Base-by-base conservation (phyloP, 2,113 vertebrate species). In the Rhea pennata region DNA sequence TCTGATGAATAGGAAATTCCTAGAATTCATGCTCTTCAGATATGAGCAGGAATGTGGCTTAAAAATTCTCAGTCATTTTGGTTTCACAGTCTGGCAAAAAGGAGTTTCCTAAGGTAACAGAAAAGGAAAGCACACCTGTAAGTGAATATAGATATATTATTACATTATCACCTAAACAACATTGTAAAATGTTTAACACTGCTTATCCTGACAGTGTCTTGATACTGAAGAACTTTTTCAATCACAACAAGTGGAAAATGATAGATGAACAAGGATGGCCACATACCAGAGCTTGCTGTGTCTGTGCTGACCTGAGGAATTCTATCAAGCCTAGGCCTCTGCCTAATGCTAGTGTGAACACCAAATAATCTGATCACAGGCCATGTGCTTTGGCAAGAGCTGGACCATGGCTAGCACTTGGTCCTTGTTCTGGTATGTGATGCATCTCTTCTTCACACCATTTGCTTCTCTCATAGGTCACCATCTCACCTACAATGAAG, bases 1-100 rank as follows among this genome's bases (percentile, higher is more conserved):
- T 77, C 90, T 96, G 64, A 40, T 17, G 75, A 76, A 76, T 93
- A 95, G 95, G 95, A 97, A 97, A 98, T 97, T 96, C 95, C 93
- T 96, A 36, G 58, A 87, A 96, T 97, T 98, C 95, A 93, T 91
- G 90, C 54, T 88, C 85, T 85, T 84, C 88, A 2, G 42, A 88
- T 82, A 64, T 0, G 0, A 92, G 40, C 10, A 85, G 65, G 80
- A 96, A 95, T 59, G 82, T 29, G 70, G 56, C 74, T 96, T 93
- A 89, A 87, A 94, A 92, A 93, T 78, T 84, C 84, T 61, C 70
- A 73, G 58, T 56, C 65, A 7, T 92, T 95, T 91, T 69, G 83
- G 91, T 96, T 90, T 64, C 79, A 76, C 33, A 67, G 76, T 33
- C 69, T 61, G 69, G 48, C 53, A 40, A 91, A 19, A 50, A n/a